These are phyloP conservation scores for Lophotis ruficrista DNA, from an alignment of 2,113 vertebrate genomes.

Conservation along the genomic window DNA sequence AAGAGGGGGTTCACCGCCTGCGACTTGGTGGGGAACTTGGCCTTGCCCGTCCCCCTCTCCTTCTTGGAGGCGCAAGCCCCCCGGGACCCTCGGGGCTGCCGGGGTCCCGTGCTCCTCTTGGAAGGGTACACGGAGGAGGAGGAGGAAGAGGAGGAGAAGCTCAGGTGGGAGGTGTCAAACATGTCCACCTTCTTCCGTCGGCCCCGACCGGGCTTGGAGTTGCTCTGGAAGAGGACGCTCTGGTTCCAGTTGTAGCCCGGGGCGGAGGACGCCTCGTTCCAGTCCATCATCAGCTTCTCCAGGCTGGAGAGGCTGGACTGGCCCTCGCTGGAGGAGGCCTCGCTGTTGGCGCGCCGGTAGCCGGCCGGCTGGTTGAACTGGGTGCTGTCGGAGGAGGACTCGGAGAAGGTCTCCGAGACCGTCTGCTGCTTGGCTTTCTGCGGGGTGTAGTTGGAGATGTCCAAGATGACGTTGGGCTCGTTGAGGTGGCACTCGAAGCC, in stretches of 20 bases:
- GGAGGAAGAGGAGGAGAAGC: conserved; percentile 86
- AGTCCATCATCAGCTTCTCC: conserved; percentile 99
- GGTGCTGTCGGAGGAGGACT: conserved; percentile 95
- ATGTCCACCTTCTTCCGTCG: conserved; percentile 93
- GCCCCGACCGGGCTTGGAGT: conserved; percentile 90
- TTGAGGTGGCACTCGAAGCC: conserved; percentile 90
- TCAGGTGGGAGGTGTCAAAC: conserved; percentile 84
- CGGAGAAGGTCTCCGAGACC: conserved; percentile 89
- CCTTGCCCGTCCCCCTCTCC: conserved; percentile 86
- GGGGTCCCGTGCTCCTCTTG: conserved; percentile 85
- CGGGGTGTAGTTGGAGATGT: conserved; percentile 98
- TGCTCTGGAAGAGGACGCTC: conserved; percentile 95
- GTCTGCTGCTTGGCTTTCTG: conserved; percentile 96
- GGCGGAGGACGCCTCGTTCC: conserved; percentile 93
- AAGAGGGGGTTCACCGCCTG: conserved; percentile 85
- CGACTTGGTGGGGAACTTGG: conserved; percentile 82
- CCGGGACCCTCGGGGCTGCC: conserved; percentile 86
- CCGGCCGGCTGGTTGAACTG: conserved; percentile 85
- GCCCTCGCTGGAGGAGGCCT: conserved; percentile 83
- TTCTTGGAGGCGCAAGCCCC: conserved; percentile 89
- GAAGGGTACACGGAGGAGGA: conserved; percentile 88
- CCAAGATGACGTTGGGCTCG: conserved; percentile 97
- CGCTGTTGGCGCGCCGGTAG: conserved; percentile 86
- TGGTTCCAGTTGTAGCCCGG: conserved; percentile 99
- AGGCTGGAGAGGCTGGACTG: conserved; percentile 96